Evolutionary conservation across 2,888 invertebrate genomes (phyloP).

Genomic region (Aphelenchoides bicaudatus): DNA sequence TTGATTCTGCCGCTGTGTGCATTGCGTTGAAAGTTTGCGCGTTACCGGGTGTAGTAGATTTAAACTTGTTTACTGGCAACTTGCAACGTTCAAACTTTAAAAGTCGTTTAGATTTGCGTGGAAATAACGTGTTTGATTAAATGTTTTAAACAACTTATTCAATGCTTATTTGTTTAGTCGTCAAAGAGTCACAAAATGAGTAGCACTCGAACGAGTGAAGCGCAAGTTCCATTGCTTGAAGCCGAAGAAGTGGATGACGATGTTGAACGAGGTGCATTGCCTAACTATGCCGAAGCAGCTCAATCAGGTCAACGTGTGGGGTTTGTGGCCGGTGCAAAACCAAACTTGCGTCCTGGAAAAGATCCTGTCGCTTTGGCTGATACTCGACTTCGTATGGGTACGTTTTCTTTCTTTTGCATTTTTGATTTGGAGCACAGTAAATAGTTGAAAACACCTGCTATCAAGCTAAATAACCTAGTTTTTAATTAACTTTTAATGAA

Average conservation of each 20-base stretch:
- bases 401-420: background rate
- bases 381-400: constrained; percentile 15
- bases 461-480: too few relatives aligned
- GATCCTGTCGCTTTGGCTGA: constrained; percentile 18
- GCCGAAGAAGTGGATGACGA: constrained; percentile 1
- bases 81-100: too few relatives aligned
- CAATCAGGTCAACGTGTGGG: background rate
- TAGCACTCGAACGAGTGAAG: background rate
- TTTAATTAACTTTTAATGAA: background rate
- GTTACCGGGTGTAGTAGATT: too few relatives aligned
- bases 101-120: too few relatives aligned
- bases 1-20: too few relatives aligned
- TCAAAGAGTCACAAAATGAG: too few relatives aligned
- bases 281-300: constrained; percentile 10
- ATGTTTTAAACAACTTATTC: too few relatives aligned
- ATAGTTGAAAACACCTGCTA: too few relatives aligned
- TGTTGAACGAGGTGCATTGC: constrained; percentile 8
- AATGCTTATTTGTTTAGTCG: too few relatives aligned
- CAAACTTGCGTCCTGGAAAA: constrained; percentile 7
- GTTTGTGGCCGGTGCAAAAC: constrained; percentile 8
- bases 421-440: background rate
- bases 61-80: too few relatives aligned
- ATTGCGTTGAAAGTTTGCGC: too few relatives aligned
- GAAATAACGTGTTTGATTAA: too few relatives aligned
- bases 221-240: constrained; percentile 12